Evolutionary conservation across 2,888 invertebrate species (phyloP).

Genomic region (Ypsolopha sequella): DNA sequence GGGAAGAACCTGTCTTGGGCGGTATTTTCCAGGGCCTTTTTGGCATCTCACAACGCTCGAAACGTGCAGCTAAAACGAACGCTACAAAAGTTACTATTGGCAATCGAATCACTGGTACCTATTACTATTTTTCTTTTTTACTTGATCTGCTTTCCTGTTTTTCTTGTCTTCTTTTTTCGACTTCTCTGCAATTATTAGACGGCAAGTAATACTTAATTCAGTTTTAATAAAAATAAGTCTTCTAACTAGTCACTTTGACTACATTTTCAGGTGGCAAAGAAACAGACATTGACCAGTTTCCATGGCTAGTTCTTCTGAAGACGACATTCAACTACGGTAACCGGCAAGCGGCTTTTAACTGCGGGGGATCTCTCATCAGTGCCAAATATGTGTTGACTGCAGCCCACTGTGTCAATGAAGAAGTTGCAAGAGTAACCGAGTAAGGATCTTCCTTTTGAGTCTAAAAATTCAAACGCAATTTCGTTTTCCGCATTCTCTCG

Average conservation of each 20-base stretch:
- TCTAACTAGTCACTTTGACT: not conserved
- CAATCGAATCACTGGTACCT: slow-evolving; percentile 29
- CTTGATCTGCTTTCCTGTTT: too few relatives aligned
- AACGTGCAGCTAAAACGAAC: slow-evolving; percentile 11
- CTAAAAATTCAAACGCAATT: too few relatives aligned
- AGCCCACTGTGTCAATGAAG: slow-evolving; percentile 44
- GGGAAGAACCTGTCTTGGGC: too few relatives aligned
- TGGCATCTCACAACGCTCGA: slow-evolving; percentile 3
- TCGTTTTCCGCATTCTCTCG: too few relatives aligned
- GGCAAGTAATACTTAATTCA: too few relatives aligned
- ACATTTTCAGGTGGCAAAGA: slow-evolving; percentile 37
- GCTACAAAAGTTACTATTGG: slow-evolving; percentile 19
- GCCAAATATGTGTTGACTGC: slow-evolving; percentile 46
- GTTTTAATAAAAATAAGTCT: not conserved
- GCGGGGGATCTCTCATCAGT: slow-evolving; percentile 55
- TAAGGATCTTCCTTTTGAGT: slow-evolving; percentile 4
- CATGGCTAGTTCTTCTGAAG: slow-evolving; percentile 49
- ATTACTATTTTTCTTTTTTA: not conserved
- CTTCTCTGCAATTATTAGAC: too few relatives aligned
- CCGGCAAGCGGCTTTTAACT: slow-evolving; percentile 29
- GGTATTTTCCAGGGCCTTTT: not conserved
- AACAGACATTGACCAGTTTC: slow-evolving; percentile 47
- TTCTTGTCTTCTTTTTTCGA: too few relatives aligned
- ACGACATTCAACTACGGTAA: slow-evolving; percentile 34
- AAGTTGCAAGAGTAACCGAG: slow-evolving; percentile 20